A percentile compares a stretch with the other conserved stretches of the same genome.
Evolutionary conservation across 1,140 invertebrate species (phyloP).

Genomic region (Philotrypesis tridentata): DNA sequence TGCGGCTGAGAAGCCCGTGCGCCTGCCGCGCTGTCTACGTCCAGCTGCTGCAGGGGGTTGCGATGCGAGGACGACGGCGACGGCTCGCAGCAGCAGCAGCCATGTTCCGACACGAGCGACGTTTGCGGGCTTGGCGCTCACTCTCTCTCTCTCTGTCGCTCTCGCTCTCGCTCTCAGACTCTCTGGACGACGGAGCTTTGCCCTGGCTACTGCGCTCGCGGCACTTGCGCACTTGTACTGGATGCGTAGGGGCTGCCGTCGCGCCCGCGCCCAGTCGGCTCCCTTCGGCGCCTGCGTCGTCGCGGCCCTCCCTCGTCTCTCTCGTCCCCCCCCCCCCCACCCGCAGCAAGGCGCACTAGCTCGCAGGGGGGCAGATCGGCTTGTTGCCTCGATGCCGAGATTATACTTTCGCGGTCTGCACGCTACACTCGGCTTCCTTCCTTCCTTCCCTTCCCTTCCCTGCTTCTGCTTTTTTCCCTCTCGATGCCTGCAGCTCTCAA

Average conservation of each 20-base stretch:
- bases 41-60: too few species aligned
- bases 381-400: background rate
- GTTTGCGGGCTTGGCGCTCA: background rate
- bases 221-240: constrained; percentile 1
- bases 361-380: background rate
- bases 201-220: background rate
- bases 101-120: background rate
- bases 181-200: background rate
- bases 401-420: background rate
- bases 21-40: too few species aligned
- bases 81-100: background rate
- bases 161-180: background rate
- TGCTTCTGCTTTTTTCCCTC: too few species aligned
- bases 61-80: background rate
- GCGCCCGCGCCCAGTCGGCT: too few species aligned
- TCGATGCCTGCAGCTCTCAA: too few species aligned
- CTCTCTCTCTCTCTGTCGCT: too few species aligned
- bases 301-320: background rate
- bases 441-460: background rate
- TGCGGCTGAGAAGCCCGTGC: too few species aligned
- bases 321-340: background rate
- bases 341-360: too few species aligned
- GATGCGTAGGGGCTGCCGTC: background rate
- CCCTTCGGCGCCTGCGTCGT: background rate
- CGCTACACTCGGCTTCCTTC: too few species aligned